A percentile compares a stretch with the other conserved stretches of the same genome.
phyloP scores from a whole-genome alignment of 1,140 invertebrate genomes.

The Panulirus ornatus region DNA sequence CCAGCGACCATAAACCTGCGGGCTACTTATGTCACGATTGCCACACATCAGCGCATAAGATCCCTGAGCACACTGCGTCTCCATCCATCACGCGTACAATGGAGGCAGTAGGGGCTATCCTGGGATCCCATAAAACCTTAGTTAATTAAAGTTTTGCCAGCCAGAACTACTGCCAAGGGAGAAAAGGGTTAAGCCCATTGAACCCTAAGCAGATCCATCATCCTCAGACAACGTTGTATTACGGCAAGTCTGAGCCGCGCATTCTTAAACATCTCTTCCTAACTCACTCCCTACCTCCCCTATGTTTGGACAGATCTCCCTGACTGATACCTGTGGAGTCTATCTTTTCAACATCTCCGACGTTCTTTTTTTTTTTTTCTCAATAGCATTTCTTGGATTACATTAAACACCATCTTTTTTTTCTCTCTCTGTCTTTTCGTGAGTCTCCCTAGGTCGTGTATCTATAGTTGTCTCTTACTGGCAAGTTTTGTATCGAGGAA shows the following conservation, averaged over 20 bases:
- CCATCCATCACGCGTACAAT: constrained; percentile 27
- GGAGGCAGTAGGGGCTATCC: background rate
- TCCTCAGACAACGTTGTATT: constrained; percentile 9
- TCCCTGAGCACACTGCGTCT: background rate
- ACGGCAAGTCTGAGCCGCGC: background rate
- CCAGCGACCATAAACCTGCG: too few relatives aligned
- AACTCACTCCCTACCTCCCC: background rate
- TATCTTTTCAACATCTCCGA: background rate
- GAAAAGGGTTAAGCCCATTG: background rate
- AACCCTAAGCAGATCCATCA: background rate
- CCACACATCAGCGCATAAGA: too few relatives aligned
- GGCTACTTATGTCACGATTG: too few relatives aligned
- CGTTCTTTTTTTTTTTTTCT: background rate
- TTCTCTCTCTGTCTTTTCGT: background rate
- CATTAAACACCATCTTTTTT: too few relatives aligned
- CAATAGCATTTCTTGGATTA: background rate
- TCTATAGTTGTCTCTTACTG: too few relatives aligned
- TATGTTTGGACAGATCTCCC: background rate
- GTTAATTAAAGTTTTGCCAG: constrained; percentile 48
- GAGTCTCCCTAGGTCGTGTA: background rate
- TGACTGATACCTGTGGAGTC: background rate
- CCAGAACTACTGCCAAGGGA: constrained; percentile 18
- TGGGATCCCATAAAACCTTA: constrained; percentile 19
- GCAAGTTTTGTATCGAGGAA: too few relatives aligned
- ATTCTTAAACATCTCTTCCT: background rate